Evolutionary conservation across 2,888 invertebrate species (phyloP), one percentile per base, ranked within the genome.

Genomic region (Aromia moschata): DNA sequence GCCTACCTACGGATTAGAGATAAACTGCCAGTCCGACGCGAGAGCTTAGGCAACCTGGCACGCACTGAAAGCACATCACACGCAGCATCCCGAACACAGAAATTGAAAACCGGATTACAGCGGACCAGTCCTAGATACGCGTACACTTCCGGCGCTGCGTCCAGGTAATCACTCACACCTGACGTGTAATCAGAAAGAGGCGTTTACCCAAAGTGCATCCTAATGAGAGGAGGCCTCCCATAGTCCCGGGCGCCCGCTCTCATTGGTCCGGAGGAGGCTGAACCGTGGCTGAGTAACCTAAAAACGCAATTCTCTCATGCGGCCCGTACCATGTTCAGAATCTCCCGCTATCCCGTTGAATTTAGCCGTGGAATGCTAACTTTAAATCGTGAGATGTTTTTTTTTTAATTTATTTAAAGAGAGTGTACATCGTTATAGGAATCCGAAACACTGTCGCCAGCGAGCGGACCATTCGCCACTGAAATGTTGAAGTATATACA

Each of bases 141-240:
- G 60, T 66, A 71, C 72, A 79, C 77, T 79, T 79, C 79, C 80
- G 79, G 79, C 77, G 77, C 75, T 62, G 60, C 41, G 72, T 69
- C 77, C 75, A 76, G 77, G 77, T 77, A 76, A 81, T 81, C 80
- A 79, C 70, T 81, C 80, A 80, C 78, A 77, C 77, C 78, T 80
- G 80, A 80, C 80, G 74, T 72, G 76, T 78, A 78, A 81, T 81
- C 81, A 80, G 74, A 74, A 79, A 80, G 74, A 78, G 81, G 81
- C 80, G 81, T 75, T 74, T 70, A 73, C 74, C 52, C 60, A 58
- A 73, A 73, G 72, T 68, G 77, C 76, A 77, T 77, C 75, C 72
- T 79, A 79, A 80, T 79, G 79, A 80, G 74, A 76, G 70, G 72
- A 75, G 70, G 71, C 71, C 70, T 72, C 67, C 67, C 65, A 62